Percentiles rank a stretch among this genome's conserved stretches.
Evolutionary conservation across 2,888 invertebrate genomes (phyloP).

Genomic region (Xanthorhoe spadicearia): DNA sequence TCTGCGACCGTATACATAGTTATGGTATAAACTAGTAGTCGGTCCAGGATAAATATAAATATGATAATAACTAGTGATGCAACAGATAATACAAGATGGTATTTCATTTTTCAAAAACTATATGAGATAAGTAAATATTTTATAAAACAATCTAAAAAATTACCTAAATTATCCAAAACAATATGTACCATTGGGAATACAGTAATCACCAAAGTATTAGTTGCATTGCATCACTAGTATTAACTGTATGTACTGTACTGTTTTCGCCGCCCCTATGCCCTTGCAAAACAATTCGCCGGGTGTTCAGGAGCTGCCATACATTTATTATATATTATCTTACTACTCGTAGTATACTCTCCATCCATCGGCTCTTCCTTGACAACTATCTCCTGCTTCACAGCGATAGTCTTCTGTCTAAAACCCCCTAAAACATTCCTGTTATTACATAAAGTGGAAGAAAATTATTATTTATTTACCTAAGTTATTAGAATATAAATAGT

Average conservation of each 20-base stretch:
- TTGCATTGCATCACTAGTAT: background rate
- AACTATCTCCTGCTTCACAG: conserved; percentile 69
- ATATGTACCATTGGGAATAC: too few relatives aligned
- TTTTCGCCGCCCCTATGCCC: conserved; percentile 22
- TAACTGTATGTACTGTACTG: conserved; percentile 2
- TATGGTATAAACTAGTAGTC: background rate
- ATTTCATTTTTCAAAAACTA: too few relatives aligned
- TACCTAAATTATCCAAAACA: too few relatives aligned
- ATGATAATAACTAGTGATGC: background rate
- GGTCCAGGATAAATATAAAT: background rate
- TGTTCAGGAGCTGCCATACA: conserved; percentile 16
- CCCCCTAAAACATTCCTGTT: conserved; percentile 21
- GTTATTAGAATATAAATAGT: too few relatives aligned
- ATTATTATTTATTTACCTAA: background rate
- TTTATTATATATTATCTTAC: conserved; percentile 48
- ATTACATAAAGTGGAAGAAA: background rate
- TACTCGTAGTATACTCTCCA: conserved; percentile 48
- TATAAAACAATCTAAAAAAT: too few relatives aligned
- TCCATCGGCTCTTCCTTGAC: conserved; percentile 71
- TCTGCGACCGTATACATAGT: background rate
- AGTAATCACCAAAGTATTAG: background rate
- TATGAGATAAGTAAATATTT: too few relatives aligned
- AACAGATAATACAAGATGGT: background rate
- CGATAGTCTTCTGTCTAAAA: conserved; percentile 44
- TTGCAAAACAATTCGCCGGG: conserved; percentile 26